phyloP scores from a whole-genome alignment of 2,797 vertebrate species.

The Luscinia luscinia region DNA sequence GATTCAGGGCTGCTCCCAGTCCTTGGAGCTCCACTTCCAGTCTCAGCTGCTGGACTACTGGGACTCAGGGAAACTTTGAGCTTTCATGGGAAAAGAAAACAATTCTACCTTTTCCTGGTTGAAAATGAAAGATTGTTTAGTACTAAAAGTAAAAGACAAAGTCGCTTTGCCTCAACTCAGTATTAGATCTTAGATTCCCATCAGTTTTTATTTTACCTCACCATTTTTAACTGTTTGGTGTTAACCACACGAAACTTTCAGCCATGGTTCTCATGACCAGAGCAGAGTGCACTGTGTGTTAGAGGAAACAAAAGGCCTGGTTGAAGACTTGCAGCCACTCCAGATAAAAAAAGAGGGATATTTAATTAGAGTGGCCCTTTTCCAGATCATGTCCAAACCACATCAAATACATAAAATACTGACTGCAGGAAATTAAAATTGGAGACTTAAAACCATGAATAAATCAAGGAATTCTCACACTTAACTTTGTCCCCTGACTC shows the following conservation, averaged over 20 bases:
- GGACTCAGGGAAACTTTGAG: neutral
- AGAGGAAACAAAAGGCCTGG: neutral
- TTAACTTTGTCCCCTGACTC: slow-evolving; percentile 16
- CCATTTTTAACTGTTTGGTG: neutral
- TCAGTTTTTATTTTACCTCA: neutral
- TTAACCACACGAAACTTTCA: neutral
- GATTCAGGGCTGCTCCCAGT: too few species aligned
- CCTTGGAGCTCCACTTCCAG: neutral
- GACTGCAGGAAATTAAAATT: slow-evolving; percentile 52
- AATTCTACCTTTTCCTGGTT: neutral
- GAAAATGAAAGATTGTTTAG: neutral
- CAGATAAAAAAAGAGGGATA: slow-evolving; percentile 36
- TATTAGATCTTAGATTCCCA: neutral
- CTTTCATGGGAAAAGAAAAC: neutral
- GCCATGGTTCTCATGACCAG: neutral
- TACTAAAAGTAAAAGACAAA: neutral
- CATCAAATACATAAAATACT: slow-evolving; percentile 35
- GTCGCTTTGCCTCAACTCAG: neutral
- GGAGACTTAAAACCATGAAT: neutral
- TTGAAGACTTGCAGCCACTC: slow-evolving; percentile 32
- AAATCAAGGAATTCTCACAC: slow-evolving; percentile 15
- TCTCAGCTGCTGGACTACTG: neutral
- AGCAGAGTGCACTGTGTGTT: neutral
- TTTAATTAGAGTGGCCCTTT: slow-evolving; percentile 35
- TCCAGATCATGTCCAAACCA: slow-evolving; percentile 21